Base-by-base conservation (phyloP, 2,888 invertebrate genomes). In the Taenaris catops region DNA sequence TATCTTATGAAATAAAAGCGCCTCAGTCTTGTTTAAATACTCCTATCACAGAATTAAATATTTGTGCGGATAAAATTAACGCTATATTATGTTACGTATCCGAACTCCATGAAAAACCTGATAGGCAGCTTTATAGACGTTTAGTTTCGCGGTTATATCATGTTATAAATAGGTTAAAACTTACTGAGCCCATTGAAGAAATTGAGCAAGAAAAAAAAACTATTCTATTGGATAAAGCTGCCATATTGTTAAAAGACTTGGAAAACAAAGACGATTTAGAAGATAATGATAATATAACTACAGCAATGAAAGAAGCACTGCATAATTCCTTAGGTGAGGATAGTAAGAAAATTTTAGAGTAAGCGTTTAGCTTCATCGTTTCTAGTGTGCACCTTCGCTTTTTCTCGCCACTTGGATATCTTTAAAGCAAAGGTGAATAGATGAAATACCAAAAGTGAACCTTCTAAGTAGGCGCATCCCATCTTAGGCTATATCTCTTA, bases 271-370 rank as follows among this genome's bases (percentile, higher is more conserved):
- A 32, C 11, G 24, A 23, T 10, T 12, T 31, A 23, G 21, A 31
- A 11, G 25, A 34, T 12, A 8, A 8, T 12, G 25, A 26, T 6
- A 2, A 34, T 6, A 34, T 34, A 34, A 32, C 32, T 4, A 11
- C 23, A 3, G 32, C 23, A 32, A 32, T 32, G 24, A 32, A 14
- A 24, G 24, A 25, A n/a, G 34, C 34, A 16, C 14, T 34, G 8
- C 9, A 34, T 20, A 25, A 20, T 17, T 26, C 34, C 8, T 10
- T 26, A 25, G 34, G 26, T 8, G 26, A 34, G 1, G 34, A 34
- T 12, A 14, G 34, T 26, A 26, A 34, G 6, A 23, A 28, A 24
- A 17, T 11, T 24, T 17, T 14, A 28, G 9, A 9, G n/a, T n/a
- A n/a, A n/a, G n/a, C n/a, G n/a, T n/a, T n/a, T n/a, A n/a, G n/a